These are phyloP conservation scores for Temnothorax nylanderi DNA, from an alignment of 1,140 invertebrate genomes.

Conservation along the genomic window DNA sequence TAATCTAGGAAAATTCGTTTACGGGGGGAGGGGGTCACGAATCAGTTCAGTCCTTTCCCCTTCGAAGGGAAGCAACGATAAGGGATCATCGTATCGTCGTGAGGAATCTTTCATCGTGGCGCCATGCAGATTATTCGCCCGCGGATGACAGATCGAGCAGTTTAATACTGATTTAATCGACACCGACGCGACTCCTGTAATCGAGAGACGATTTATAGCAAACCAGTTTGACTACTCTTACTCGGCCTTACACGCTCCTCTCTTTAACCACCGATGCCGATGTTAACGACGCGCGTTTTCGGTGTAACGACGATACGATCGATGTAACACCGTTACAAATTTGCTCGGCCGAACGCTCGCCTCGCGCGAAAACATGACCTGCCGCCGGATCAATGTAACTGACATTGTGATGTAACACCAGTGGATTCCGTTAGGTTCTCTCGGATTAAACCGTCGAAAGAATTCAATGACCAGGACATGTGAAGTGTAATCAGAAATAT, in stretches of 20 bases:
- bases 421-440: neutral
- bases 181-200: conserved; percentile 24
- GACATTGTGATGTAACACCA: conserved; percentile 10
- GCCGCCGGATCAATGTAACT: neutral
- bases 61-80: neutral
- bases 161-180: conserved; percentile 55
- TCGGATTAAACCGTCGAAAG: neutral
- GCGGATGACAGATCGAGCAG: neutral
- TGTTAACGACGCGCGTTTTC: conserved; percentile 33
- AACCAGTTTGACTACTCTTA: conserved; percentile 52
- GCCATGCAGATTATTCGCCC: conserved; percentile 8
- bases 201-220: conserved; percentile 52
- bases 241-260: conserved; percentile 13
- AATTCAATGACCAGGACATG: neutral
- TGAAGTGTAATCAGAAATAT: conserved; percentile 1
- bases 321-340: conserved; percentile 13
- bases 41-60: neutral
- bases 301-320: conserved; percentile 42
- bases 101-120: neutral
- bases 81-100: too few relatives aligned
- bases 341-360: neutral
- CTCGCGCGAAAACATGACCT: neutral
- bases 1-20: too few relatives aligned
- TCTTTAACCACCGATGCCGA: neutral
- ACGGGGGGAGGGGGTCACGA: too few relatives aligned